Evolutionary conservation across 1,140 invertebrate species (phyloP), one percentile per base, ranked within the genome.

Genomic region (Pseudomyrmex cubaensis): DNA sequence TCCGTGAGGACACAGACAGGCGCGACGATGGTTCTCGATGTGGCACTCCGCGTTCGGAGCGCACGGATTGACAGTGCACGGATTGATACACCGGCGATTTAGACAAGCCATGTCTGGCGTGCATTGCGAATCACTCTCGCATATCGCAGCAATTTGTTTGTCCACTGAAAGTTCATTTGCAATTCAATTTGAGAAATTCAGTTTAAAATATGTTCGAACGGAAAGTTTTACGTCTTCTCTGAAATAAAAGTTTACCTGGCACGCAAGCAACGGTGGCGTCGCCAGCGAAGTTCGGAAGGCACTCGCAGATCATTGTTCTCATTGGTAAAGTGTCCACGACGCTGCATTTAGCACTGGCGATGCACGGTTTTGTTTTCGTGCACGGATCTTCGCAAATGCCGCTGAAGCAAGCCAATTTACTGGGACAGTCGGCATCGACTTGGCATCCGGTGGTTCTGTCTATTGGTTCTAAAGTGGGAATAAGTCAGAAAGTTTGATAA

Each of bases 221-320:
- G 5, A 35, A 35, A 35, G 35, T 35, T 54, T 3, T 52, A 61
- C 2, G n/a, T 17, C 12, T 20, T 12, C 17, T 8, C 46, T n/a
- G 15, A 48, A 48, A 78, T 80, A 44, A 15, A 83, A 66, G 56
- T 93, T 94, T 96, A 98, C 97, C 96, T 95, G 95, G 95, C 90
- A 95, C 95, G 92, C 98, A 98, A 93, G 97, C 96, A 70, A 97
- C 95, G 86, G 98, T 97, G 10, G 98, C 97, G 92, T 98, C 97
- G 83, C 98, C 98, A 84, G 96, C 95, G 92, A 96, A 97, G 72
- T 97, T 97, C 70, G 96, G 96, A 66, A 97, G 95, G 92, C 98
- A 98, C 90, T 97, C 96, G 91, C 98, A 98, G 61, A 97, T 96
- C 96, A 98, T 97, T 17, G 97, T 98, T 86, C 97, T 95, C 93